These are phyloP conservation scores for Mormyrus lacerda DNA, from an alignment of 2,113 vertebrate genomes.

Conservation along the genomic window DNA sequence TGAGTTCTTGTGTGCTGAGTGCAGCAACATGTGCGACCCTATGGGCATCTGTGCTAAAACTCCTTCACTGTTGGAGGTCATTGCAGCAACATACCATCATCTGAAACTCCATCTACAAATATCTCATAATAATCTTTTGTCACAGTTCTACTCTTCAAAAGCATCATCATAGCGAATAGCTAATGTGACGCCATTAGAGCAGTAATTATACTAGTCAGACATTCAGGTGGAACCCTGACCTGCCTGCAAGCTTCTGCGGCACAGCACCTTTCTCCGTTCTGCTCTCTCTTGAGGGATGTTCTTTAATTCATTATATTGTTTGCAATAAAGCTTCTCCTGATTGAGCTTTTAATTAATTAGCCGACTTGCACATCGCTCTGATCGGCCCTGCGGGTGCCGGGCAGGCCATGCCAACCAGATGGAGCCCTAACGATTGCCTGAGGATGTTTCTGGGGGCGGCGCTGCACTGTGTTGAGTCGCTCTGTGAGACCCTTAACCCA, in stretches of 20 bases:
- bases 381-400: neutral
- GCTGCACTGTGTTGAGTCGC: neutral
- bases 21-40: neutral
- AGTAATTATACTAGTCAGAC: neutral
- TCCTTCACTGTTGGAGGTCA: neutral
- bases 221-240: neutral
- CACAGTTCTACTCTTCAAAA: neutral
- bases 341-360: neutral
- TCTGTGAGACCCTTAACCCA: neutral
- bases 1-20: no score
- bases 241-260: neutral
- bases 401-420: neutral
- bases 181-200: neutral
- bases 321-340: neutral
- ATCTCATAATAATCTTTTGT: neutral
- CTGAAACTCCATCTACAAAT: neutral
- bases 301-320: neutral
- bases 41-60: neutral
- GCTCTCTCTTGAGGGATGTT: neutral
- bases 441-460: neutral
- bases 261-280: neutral
- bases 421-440: neutral
- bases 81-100: neutral
- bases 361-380: neutral
- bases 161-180: neutral